Evolutionary conservation across 2,888 invertebrate genomes (phyloP).

Genomic region (Eristalis tenax): DNA sequence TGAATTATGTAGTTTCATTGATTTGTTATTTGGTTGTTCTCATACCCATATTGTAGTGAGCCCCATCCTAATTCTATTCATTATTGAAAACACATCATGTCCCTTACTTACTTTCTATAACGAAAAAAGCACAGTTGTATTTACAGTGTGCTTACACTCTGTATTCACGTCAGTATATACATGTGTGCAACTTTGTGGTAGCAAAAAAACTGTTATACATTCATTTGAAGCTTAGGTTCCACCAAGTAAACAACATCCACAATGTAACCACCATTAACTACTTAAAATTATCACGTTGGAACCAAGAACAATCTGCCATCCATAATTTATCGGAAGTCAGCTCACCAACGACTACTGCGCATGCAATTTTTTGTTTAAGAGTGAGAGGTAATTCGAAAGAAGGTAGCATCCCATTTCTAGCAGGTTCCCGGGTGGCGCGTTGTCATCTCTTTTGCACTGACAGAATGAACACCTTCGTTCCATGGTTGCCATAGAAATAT

Average conservation of each 20-base stretch:
- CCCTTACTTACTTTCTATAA: too few species aligned
- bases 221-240: conserved; percentile 43
- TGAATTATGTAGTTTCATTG: too few species aligned
- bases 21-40: too few species aligned
- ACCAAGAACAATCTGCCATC: conserved; percentile 18
- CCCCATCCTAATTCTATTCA: too few species aligned
- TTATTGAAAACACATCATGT: too few species aligned
- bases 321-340: conserved; percentile 37
- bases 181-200: too few species aligned
- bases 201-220: conserved; percentile 45
- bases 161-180: too few species aligned
- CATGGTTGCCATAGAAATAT: conserved; percentile 23
- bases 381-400: conserved; percentile 29
- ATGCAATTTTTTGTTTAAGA: conserved; percentile 33
- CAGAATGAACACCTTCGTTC: conserved; percentile 37
- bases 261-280: neutral
- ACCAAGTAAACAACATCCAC: conserved; percentile 16
- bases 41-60: too few species aligned
- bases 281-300: neutral
- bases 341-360: conserved; percentile 41
- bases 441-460: conserved; percentile 33
- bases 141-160: too few species aligned
- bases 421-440: conserved; percentile 19
- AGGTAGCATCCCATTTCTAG: conserved; percentile 45
- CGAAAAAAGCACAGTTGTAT: too few species aligned